Evolutionary conservation across 2,113 vertebrate genomes (phyloP), one percentile per base, ranked within the genome.

Genomic region (Mellivora capensis): DNA sequence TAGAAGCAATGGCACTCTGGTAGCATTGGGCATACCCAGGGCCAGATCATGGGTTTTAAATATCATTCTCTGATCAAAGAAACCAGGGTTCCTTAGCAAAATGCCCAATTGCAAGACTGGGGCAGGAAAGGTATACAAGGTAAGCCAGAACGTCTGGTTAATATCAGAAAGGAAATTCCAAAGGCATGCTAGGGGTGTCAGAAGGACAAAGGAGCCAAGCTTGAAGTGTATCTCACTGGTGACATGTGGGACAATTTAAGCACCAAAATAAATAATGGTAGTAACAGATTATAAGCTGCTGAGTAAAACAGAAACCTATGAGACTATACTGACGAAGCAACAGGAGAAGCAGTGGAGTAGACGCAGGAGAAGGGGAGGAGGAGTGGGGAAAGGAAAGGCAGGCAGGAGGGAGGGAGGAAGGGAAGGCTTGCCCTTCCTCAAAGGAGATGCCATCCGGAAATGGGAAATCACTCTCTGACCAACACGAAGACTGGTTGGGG

Each of bases 341-440:
- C 34, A n/a, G 47, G 34, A 76, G 27, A 3, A 54, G 44, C 7
- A 47, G 42, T 2, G 31, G 27, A 18, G 44, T 10, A 52, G 27
- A 25, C 34, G 39, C 14, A 49, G 25, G 14, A 37, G 12, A 29
- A 11, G 23, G 39, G 3, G 8, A 52, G 42, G 3, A 77, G 20
- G 27, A 11, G 8, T 4, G 7, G 3, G 6, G 37, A 29, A n/a
- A 10, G 3, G 21, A 3, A 0, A 0, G 31, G 62, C 29, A 17
- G 31, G 62, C 18, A 4, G 42, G 69, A 23, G 14, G 23, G 1
- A 67, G 4, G 17, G 2, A 21, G 25, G 6, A 17, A 23, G 37
- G 25, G 15, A 21, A 3, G 3, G 34, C 3, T 11, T 25, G 14
- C 52, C 67, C 37, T 62, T n/a, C 44, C 37, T 20, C 29, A n/a